Base-by-base conservation (phyloP, 2,888 invertebrate genomes). In the Acanthosepion esculentum region DNA sequence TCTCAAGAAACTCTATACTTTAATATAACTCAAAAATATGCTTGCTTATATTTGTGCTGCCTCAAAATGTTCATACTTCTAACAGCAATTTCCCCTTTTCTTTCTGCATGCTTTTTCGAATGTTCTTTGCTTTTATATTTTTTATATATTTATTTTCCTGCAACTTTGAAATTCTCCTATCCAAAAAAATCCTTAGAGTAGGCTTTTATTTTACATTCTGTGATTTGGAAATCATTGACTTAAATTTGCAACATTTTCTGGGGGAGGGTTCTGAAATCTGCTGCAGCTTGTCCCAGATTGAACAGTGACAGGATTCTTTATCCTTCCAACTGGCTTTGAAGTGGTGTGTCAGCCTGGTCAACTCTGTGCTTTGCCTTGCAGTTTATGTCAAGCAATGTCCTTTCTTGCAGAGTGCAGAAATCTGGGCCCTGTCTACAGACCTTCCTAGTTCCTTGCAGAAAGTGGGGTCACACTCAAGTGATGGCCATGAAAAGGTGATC, bases 321-420 rank as follows among this genome's bases (percentile, higher is more conserved):
- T 12, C 78, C n/a, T 78, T n/a, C 33, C n/a, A 78, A 10, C 59
- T 59, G 59, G 23, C 59, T 59, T 59, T 59, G 20, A 41, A 59
- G 20, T 59, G 59, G 23, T 59, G 78, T 78, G 78, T 78, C 78
- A n/a, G n/a, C 78, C 78, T 78, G n/a, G n/a, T 78, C 78, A 78
- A 23, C 59, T 6, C 59, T 59, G 20, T 59, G 7, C 59, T 59
- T 59, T 59, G 59, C 59, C 29, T 78, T 78, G n/a, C n/a, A 78
- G 18, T 78, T 78, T 78, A 78, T 78, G 78, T n/a, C 78, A 78
- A 78, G n/a, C 78, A 78, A 78, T 78, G 5, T 78, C 78, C n/a
- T 93, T 50, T 48, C 93, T 92, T 50, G 93, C 50, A 50, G 50
- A 93, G 50, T 53, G 33, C 93, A 93, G 53, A 93, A n/a, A 93